A percentile compares a stretch with the other conserved stretches of the same genome.
These are phyloP conservation scores for Clarias gariepinus DNA, from an alignment of 2,113 vertebrate species.

Conservation along the genomic window DNA sequence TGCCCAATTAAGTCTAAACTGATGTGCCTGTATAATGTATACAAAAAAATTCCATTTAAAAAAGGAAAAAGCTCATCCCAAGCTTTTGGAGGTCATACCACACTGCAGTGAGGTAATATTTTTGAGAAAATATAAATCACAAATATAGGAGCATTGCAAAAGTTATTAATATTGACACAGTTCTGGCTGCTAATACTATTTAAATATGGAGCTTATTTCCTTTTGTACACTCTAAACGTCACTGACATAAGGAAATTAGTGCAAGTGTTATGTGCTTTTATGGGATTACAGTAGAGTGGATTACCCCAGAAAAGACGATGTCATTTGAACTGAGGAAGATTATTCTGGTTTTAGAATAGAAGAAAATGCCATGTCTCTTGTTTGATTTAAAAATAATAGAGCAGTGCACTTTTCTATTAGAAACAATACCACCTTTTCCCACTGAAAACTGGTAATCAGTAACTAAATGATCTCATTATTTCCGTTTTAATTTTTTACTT, in stretches of 20 bases:
- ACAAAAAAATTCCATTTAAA: neutral
- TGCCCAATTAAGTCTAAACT: too few relatives aligned
- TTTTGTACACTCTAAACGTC: conserved; percentile 37
- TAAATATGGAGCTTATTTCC: conserved; percentile 39
- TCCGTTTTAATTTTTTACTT: conserved; percentile 9
- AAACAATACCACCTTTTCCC: neutral
- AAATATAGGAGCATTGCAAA: conserved; percentile 36
- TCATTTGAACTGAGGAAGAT: conserved; percentile 6
- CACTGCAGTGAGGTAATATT: conserved; percentile 17
- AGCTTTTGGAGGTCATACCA: conserved; percentile 15
- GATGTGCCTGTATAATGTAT: too few relatives aligned
- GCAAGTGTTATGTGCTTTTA: conserved; percentile 26
- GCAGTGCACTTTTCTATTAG: neutral
- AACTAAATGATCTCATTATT: neutral
- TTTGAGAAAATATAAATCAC: conserved; percentile 23
- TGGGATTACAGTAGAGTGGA: conserved; percentile 46
- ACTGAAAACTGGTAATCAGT: neutral
- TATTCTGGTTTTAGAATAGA: conserved; percentile 34
- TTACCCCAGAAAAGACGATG: conserved; percentile 51
- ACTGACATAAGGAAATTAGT: conserved; percentile 51
- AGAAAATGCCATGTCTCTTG: conserved; percentile 1
- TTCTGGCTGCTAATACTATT: conserved; percentile 23
- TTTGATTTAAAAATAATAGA: neutral
- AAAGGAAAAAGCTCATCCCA: conserved; percentile 3
- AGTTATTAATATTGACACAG: conserved; percentile 35